Evolutionary conservation across 1,140 invertebrate genomes (phyloP).

Genomic region (Eumaeus atala): DNA sequence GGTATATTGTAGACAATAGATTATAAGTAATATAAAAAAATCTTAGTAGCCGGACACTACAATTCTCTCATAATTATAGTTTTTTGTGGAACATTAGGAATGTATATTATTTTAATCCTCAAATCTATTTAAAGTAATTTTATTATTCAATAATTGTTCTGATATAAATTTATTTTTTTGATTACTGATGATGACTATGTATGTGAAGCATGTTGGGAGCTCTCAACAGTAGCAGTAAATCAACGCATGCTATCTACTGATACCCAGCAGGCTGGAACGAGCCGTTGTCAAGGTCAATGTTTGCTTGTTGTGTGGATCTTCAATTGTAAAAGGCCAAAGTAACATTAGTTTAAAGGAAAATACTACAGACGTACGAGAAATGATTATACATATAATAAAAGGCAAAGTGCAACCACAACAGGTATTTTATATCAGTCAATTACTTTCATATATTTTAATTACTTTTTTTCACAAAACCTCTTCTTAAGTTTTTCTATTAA

Average conservation of each 20-base stretch:
- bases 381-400: neutral
- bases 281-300: neutral
- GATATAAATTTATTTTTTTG: neutral
- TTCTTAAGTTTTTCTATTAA: too few species aligned
- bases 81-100: too few species aligned
- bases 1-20: too few species aligned
- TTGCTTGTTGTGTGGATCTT: neutral
- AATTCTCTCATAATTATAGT: too few species aligned
- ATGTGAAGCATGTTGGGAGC: slow-evolving; percentile 1
- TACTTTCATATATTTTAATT: too few species aligned
- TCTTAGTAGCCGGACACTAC: too few species aligned
- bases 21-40: too few species aligned
- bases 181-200: slow-evolving; percentile 8
- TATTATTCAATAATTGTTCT: too few species aligned
- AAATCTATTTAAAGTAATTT: too few species aligned
- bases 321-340: neutral
- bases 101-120: too few species aligned
- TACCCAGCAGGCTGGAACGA: neutral
- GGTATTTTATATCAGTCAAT: neutral
- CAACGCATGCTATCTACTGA: neutral
- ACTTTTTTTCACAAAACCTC: too few species aligned
- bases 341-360: neutral
- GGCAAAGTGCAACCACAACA: neutral
- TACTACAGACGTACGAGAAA: neutral
- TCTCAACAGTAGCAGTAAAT: neutral